These are phyloP conservation scores for Steinernema khuongi DNA, from an alignment of 1,140 invertebrate species.

Conservation along the genomic window DNA sequence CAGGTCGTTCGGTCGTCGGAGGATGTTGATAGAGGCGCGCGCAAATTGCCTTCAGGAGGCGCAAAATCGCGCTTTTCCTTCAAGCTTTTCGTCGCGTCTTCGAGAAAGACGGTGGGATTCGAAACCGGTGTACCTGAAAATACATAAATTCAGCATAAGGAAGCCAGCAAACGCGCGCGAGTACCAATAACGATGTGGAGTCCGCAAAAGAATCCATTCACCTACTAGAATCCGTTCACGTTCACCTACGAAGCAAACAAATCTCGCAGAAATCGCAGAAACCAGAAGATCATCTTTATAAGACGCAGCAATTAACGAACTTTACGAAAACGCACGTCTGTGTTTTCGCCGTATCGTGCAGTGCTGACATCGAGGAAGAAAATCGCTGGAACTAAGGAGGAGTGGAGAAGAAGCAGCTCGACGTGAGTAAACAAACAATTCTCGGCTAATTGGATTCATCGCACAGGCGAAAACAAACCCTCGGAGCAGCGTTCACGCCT, in stretches of 20 bases:
- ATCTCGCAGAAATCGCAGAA: not conserved
- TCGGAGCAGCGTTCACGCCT: too few species aligned
- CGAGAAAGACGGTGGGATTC: not conserved
- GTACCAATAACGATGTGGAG: not conserved
- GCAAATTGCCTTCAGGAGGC: conserved; percentile 6
- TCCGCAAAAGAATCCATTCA: too few species aligned
- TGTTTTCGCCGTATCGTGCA: too few species aligned
- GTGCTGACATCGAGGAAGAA: too few species aligned
- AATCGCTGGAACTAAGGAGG: not conserved
- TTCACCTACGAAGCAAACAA: too few species aligned
- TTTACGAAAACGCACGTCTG: too few species aligned
- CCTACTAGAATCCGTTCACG: too few species aligned
- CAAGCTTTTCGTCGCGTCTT: not conserved
- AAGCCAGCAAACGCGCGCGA: not conserved
- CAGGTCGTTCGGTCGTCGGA: not conserved
- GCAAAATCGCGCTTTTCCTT: conserved; percentile 9
- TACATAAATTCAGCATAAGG: not conserved
- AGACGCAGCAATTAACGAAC: too few species aligned
- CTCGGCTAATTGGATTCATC: not conserved
- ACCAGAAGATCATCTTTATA: too few species aligned
- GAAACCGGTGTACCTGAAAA: conserved; percentile 9
- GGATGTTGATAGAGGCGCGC: conserved; percentile 6
- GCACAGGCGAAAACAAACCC: not conserved
- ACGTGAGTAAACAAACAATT: not conserved
- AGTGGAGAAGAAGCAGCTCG: too few species aligned